A percentile compares a stretch with the other conserved stretches of the same genome.
Conservation (phyloP, 2,888 invertebrate species). For the Lamproptera curius region DNA sequence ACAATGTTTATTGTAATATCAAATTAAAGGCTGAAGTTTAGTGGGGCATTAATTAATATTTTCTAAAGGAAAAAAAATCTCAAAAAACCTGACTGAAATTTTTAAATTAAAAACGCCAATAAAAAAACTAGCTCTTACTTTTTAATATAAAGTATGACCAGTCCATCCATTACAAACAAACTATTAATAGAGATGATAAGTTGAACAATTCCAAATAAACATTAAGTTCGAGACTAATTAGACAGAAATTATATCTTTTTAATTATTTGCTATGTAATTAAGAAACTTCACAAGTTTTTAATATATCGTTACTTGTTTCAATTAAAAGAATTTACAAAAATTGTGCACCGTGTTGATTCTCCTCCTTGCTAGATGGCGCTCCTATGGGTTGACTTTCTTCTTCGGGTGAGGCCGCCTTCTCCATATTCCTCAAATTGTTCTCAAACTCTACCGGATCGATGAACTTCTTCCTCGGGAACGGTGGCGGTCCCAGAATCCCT, state of each 20-base stretch:
- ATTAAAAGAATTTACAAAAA: slow-evolving; percentile 1
- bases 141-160: too few relatives aligned
- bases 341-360: slow-evolving; percentile 23
- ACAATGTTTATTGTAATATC: too few relatives aligned
- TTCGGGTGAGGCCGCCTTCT: slow-evolving; percentile 35
- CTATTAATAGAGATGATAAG: too few relatives aligned
- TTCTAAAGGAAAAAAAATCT: too few relatives aligned
- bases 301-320: neutral
- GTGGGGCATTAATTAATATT: too few relatives aligned
- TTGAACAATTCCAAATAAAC: too few relatives aligned
- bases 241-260: slow-evolving; percentile 5
- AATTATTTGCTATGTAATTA: neutral
- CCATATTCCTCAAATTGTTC: slow-evolving; percentile 64
- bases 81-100: too few relatives aligned
- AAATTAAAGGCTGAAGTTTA: too few relatives aligned
- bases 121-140: too few relatives aligned
- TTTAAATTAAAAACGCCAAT: too few relatives aligned
- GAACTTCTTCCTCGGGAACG: slow-evolving; percentile 83
- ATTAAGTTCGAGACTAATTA: neutral
- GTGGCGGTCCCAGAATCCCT: slow-evolving; percentile 92
- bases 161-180: too few relatives aligned
- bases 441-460: slow-evolving; percentile 91
- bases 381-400: slow-evolving; percentile 33
- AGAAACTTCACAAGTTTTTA: neutral
- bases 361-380: slow-evolving; percentile 51